Evolutionary conservation across 1,140 invertebrate genomes (phyloP).

Genomic region (Plectrocnemia conspersa): DNA sequence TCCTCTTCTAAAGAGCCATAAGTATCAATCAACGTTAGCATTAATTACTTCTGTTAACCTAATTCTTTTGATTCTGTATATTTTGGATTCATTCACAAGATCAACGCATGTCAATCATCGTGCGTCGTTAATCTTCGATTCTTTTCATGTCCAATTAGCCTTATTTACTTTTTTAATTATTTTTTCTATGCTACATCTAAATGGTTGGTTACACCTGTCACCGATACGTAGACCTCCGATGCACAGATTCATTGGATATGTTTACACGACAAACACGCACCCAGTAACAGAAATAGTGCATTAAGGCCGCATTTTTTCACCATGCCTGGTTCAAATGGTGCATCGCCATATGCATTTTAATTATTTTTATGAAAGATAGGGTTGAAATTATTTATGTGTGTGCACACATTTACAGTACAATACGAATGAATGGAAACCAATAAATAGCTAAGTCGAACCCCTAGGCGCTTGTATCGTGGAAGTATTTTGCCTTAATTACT

Average conservation of each 20-base stretch:
- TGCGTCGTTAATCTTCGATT: too few species aligned
- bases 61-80: too few species aligned
- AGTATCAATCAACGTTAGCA: too few species aligned
- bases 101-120: too few species aligned
- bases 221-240: conserved; percentile 11
- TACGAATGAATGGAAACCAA: conserved; percentile 27
- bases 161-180: too few species aligned
- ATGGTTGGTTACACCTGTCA: conserved; percentile 3
- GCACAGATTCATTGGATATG: conserved; percentile 6
- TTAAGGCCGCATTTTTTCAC: conserved; percentile 27
- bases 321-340: conserved; percentile 12
- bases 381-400: conserved; percentile 35
- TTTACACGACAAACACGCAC: conserved; percentile 26
- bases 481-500: too few species aligned
- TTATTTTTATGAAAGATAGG: conserved; percentile 36
- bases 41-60: too few species aligned
- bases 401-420: conserved; percentile 25
- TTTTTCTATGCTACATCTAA: neutral
- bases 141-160: too few species aligned
- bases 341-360: conserved; percentile 32
- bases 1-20: too few species aligned
- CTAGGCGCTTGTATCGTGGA: too few species aligned
- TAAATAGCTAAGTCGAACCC: too few species aligned
- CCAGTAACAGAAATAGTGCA: conserved; percentile 30
- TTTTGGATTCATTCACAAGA: too few species aligned